These are phyloP conservation scores for Chionomys nivalis DNA, from an alignment of 2,113 vertebrate genomes.

Conservation along the genomic window DNA sequence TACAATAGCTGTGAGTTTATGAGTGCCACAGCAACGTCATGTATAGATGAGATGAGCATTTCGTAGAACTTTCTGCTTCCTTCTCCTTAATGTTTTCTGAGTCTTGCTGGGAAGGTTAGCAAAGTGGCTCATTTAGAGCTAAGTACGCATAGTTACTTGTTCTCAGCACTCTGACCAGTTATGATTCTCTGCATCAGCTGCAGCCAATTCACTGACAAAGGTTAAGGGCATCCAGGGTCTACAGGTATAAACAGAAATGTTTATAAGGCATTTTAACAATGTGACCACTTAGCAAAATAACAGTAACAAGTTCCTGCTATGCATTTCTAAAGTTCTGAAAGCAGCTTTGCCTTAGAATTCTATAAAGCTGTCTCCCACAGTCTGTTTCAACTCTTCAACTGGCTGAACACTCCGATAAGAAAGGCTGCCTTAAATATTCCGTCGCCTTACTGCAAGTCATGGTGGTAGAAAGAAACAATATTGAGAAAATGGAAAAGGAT, in stretches of 20 bases:
- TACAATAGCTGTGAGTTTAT: not conserved
- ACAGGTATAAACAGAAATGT: not conserved
- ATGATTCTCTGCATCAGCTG: not conserved
- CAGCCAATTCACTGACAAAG: no score
- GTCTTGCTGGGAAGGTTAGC: not conserved
- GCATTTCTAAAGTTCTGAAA: not conserved
- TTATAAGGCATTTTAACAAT: not conserved
- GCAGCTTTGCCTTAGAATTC: not conserved
- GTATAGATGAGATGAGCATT: no score
- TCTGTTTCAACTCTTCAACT: not conserved
- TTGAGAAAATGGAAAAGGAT: not conserved
- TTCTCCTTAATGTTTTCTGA: not conserved
- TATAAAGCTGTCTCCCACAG: not conserved
- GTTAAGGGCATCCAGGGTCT: not conserved
- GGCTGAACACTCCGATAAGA: not conserved
- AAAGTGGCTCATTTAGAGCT: not conserved
- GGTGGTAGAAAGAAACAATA: not conserved
- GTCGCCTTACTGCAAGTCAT: not conserved
- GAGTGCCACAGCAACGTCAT: not conserved
- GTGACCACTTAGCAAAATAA: not conserved
- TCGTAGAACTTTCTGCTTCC: not conserved
- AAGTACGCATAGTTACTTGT: not conserved
- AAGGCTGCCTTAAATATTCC: not conserved
- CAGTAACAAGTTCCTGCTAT: not conserved
- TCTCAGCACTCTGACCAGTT: not conserved